Conservation (phyloP, 2,888 invertebrate species). For the Nomada ruficornis region DNA sequence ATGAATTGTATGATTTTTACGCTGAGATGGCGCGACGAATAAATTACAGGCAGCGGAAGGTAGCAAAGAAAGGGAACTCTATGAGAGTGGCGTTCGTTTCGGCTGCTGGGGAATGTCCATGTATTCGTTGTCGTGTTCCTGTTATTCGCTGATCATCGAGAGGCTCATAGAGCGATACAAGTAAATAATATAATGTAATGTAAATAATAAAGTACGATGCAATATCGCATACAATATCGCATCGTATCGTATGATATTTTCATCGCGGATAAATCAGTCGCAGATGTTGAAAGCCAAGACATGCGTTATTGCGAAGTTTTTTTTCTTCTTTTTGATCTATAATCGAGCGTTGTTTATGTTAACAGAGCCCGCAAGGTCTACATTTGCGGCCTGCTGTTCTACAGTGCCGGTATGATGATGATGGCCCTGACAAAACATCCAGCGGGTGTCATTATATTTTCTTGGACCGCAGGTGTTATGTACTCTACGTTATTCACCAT, state of each 20-base stretch:
- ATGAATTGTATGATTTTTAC: background rate
- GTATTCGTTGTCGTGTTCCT: constrained; percentile 97
- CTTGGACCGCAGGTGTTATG: constrained; percentile 98
- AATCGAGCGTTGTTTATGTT: background rate
- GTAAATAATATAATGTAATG: no score
- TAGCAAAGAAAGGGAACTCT: constrained; percentile 87
- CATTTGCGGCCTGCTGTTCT: constrained; percentile 94
- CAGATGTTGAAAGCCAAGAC: no score
- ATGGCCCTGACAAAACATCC: constrained; percentile 92
- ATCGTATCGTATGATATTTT: no score
- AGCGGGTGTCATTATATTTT: constrained; percentile 93
- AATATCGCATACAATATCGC: background rate
- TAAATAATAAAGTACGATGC: no score
- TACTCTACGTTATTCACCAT: constrained; percentile 98
- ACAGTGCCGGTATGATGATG: constrained; percentile 94
- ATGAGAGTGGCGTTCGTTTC: constrained; percentile 96
- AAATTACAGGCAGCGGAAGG: constrained; percentile 89
- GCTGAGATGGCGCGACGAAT: no score
- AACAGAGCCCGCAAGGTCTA: constrained; percentile 94
- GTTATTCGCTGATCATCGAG: constrained; percentile 96
- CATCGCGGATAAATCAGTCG: no score
- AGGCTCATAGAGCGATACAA: constrained; percentile 90
- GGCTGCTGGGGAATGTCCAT: constrained; percentile 99
- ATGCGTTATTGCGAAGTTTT: no score
- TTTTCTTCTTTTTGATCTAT: background rate